Base-by-base conservation (phyloP, 2,888 invertebrate species). In the Ferdinandea cuprea region DNA sequence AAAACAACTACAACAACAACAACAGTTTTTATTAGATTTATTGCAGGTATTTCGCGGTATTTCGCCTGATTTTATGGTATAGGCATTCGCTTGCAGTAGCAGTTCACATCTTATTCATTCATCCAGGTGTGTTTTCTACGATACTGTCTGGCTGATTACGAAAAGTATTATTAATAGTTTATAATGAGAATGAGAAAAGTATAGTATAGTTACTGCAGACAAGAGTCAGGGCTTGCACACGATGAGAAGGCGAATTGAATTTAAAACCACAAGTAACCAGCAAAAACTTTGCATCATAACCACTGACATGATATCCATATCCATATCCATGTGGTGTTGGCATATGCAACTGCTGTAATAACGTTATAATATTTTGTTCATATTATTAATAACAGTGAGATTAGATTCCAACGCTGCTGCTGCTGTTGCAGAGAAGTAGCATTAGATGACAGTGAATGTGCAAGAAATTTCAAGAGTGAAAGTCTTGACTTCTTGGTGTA, bases 91-190 rank as follows among this genome's bases (percentile, higher is more conserved):
- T 28, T 52, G 76, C 61, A 17, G 19, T 46, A 42, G 52, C 13
- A 52, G 59, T 52, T 76, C 76, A 76, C 76, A 76, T 76, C 76
- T 76, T 59, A 61, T 77, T 69, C 54, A 77, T 61, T 15, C 40
- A 63, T 61, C 76, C 69, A 2, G 69, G 69, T n/a, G 76, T 77
- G 69, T 77, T 61, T 69, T 56, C 61, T 15, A n/a, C 7, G 58
- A 48, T 59, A 50, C 73, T 44, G 46, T 66, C 40, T 17, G 13
- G 15, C 73, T 73, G 79, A 79, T 79, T 73, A 68, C 59, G 61
- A 66, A 68, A 73, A 66, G 25, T 48, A 56, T 71, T 77, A 77
- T 63, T 71, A 58, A 77, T 58, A 50, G 48, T 68, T 58, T 52
- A 69, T 63, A 77, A 77, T 77, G 56, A 65, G 63, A 66, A 48